These are phyloP conservation scores for Microctenopoma stevenorrisi DNA, from an alignment of 2,797 vertebrate genomes.

Conservation along the genomic window DNA sequence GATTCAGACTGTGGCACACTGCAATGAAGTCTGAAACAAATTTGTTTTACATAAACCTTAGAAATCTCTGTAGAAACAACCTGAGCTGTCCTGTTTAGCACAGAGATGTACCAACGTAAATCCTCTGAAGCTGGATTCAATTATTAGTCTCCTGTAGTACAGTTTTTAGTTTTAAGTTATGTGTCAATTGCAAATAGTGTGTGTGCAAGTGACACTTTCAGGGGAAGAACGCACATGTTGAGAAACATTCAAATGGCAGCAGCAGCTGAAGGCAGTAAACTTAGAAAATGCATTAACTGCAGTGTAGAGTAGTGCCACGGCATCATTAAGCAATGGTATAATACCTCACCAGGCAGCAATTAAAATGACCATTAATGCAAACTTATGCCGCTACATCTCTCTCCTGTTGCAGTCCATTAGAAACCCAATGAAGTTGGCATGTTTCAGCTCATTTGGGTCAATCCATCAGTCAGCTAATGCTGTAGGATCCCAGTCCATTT, in stretches of 20 bases:
- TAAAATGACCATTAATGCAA: constrained; percentile 63
- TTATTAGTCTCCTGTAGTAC: constrained; percentile 2
- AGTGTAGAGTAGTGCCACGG: constrained; percentile 11
- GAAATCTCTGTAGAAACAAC: constrained; percentile 35
- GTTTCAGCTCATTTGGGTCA: constrained; percentile 54
- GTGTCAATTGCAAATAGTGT: not conserved
- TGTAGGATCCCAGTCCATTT: constrained; percentile 3
- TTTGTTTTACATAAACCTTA: constrained; percentile 23
- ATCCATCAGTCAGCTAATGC: constrained; percentile 27
- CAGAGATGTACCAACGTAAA: not conserved
- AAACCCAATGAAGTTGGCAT: constrained; percentile 54
- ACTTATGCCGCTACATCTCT: constrained; percentile 42
- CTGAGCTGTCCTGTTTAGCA: constrained; percentile 22
- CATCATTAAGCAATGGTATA: constrained; percentile 58
- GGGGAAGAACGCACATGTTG: constrained; percentile 25
- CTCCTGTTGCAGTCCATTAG: constrained; percentile 57
- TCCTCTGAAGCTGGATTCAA: constrained; percentile 25
- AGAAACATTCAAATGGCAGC: constrained; percentile 14
- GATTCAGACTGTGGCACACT: not conserved
- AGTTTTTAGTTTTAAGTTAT: constrained; percentile 8
- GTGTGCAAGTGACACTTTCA: not conserved
- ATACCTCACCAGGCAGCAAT: constrained; percentile 48
- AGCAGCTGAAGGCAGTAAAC: constrained; percentile 8
- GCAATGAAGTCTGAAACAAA: constrained; percentile 36
- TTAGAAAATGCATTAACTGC: constrained; percentile 38